phyloP scores from a whole-genome alignment of 2,797 vertebrate genomes.

The Pangasius sanitwongsei region DNA sequence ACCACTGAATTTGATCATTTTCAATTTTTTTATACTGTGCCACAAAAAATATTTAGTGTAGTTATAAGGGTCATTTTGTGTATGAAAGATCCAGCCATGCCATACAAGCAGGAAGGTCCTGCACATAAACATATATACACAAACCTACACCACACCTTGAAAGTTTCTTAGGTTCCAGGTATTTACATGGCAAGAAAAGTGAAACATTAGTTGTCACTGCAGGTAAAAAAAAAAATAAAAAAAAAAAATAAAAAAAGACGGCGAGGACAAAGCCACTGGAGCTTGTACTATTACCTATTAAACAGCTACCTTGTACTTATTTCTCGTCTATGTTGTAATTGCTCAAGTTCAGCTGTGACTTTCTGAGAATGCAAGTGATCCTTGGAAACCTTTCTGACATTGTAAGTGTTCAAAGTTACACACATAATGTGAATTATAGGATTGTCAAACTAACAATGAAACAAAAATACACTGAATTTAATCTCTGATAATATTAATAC shows the following conservation, averaged over 20 bases:
- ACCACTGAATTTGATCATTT: not conserved
- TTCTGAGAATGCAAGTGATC: constrained; percentile 40
- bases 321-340: constrained; percentile 45
- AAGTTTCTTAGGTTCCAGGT: constrained; percentile 21
- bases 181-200: constrained; percentile 38
- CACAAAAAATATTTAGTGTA: not conserved
- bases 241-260: constrained; percentile 6
- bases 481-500: not conserved
- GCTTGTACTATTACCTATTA: constrained; percentile 49
- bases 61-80: not conserved
- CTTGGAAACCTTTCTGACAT: constrained; percentile 37
- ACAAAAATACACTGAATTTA: not conserved
- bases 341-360: constrained; percentile 32
- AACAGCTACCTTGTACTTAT: constrained; percentile 21
- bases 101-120: not conserved
- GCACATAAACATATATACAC: not conserved
- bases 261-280: constrained; percentile 8
- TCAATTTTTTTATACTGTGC: not conserved
- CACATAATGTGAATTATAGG: not conserved
- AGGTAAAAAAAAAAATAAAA: constrained; percentile 8
- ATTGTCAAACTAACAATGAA: not conserved
- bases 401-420: constrained; percentile 32
- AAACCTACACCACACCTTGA: not conserved
- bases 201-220: constrained; percentile 23
- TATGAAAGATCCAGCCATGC: not conserved